Base-by-base conservation (phyloP, 2,113 vertebrate species). In the Rhipidura dahli region DNA sequence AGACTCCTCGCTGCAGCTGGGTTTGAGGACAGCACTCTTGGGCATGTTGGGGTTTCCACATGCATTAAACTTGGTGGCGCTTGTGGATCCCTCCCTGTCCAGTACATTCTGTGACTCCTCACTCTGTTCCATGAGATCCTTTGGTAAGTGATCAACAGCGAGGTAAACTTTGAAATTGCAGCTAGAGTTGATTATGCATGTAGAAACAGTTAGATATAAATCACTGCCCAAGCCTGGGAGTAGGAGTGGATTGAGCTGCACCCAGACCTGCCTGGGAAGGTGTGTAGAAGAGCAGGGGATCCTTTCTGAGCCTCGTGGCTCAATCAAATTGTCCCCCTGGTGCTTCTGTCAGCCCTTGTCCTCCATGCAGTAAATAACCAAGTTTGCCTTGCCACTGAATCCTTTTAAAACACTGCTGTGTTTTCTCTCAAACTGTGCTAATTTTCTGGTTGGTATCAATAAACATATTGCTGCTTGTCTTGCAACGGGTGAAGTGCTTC, bases 51-150 rank as follows among this genome's bases (percentile, higher is more conserved):
- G 23, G 51, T 28, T 81, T 65, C 20, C 15, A 7, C 3, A 33
- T 51, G 13, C 7, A 5, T 2, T 35, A 24, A 7, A 12, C n/a
- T 53, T 0, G 0, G 7, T 18, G n/a, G 14, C 54, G 16, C 45
- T 47, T n/a, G 39, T 60, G 61, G 39, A 68, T 68, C 3, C 28
- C 13, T 40, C 40, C 30, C 39, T 60, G 9, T 7, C 17, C 39
- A n/a, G 7, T 9, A 7, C 14, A 31, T 61, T 35, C n/a, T 53
- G 20, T 69, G 45, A 33, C 44, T 35, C n/a, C 39, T 5, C 40
- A 28, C n/a, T n/a, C 30, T 22, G 1, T 45, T 53, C 45, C 39
- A 8, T 22, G 69, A 53, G 28, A 47, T 35, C n/a, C 39, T 65
- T 65, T 0, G 0, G 20, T 51, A 57, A 24, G 8, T 16, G 24